phyloP scores from a whole-genome alignment of 2,888 invertebrate species.

The Ptychoptera albimana region DNA sequence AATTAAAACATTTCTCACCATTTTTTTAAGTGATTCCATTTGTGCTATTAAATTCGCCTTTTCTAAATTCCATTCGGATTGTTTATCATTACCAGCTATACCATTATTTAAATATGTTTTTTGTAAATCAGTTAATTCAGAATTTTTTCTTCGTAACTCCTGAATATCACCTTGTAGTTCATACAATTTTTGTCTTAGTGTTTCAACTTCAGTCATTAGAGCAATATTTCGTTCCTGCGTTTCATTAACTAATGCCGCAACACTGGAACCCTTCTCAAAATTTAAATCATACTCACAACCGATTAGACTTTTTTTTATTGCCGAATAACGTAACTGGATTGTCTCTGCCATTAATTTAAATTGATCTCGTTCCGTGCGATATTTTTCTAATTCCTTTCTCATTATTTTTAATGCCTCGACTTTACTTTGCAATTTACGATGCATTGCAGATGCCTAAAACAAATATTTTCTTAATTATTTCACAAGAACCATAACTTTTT shows the following conservation, averaged over 20 bases:
- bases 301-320: constrained; percentile 28
- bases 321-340: constrained; percentile 39
- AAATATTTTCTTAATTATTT: constrained; percentile 10
- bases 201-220: constrained; percentile 41
- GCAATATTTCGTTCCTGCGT: constrained; percentile 42
- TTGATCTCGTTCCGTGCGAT: constrained; percentile 62
- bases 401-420: constrained; percentile 66
- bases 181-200: constrained; percentile 50
- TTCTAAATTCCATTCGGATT: constrained; percentile 25
- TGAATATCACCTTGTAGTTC: constrained; percentile 56
- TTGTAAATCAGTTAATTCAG: constrained; percentile 10
- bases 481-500: background rate
- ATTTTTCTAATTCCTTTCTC: constrained; percentile 60
- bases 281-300: constrained; percentile 17
- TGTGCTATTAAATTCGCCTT: constrained; percentile 26
- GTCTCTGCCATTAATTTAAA: constrained; percentile 69
- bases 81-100: constrained; percentile 24
- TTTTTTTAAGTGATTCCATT: constrained; percentile 25
- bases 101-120: constrained; percentile 9
- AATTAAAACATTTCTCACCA: constrained; percentile 11
- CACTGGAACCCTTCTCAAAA: constrained; percentile 27
- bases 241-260: constrained; percentile 40
- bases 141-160: constrained; percentile 35
- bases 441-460: constrained; percentile 41
- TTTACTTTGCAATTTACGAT: constrained; percentile 64